Conservation (phyloP, 2,888 invertebrate species). For the Frankliniella intonsa region DNA sequence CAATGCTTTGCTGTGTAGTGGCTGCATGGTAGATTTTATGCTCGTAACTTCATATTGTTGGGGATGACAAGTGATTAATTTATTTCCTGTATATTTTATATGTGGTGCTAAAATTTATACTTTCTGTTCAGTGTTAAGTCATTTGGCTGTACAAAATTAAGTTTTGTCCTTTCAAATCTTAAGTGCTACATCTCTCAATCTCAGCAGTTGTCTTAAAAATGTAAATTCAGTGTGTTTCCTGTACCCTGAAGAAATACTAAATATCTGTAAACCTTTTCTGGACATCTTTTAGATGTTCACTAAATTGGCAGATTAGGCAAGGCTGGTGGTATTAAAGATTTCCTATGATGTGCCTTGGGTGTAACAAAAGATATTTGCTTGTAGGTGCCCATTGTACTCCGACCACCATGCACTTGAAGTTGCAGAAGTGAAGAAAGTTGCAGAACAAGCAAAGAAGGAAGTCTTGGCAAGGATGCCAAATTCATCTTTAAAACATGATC, state of each 20-base stretch:
- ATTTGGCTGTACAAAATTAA: too few relatives aligned
- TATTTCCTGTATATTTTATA: neutral
- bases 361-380: slow-evolving; percentile 3
- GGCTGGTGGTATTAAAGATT: too few relatives aligned
- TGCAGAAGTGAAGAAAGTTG: slow-evolving; percentile 25
- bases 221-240: too few relatives aligned
- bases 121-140: too few relatives aligned
- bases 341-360: neutral
- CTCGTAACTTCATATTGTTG: neutral
- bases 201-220: too few relatives aligned
- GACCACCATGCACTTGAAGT: slow-evolving; percentile 29
- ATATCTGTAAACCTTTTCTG: too few relatives aligned
- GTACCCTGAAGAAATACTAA: too few relatives aligned
- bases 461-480: neutral
- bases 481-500: neutral
- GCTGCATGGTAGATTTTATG: neutral
- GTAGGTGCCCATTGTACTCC: slow-evolving; percentile 33
- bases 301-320: too few relatives aligned
- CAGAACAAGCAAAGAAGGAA: neutral
- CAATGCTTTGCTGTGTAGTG: too few relatives aligned
- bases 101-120: neutral
- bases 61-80: neutral
- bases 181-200: too few relatives aligned
- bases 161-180: too few relatives aligned
- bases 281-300: too few relatives aligned